These are phyloP conservation scores for Cranoglanis bouderius DNA, from an alignment of 2,113 vertebrate species.

Conservation along the genomic window DNA sequence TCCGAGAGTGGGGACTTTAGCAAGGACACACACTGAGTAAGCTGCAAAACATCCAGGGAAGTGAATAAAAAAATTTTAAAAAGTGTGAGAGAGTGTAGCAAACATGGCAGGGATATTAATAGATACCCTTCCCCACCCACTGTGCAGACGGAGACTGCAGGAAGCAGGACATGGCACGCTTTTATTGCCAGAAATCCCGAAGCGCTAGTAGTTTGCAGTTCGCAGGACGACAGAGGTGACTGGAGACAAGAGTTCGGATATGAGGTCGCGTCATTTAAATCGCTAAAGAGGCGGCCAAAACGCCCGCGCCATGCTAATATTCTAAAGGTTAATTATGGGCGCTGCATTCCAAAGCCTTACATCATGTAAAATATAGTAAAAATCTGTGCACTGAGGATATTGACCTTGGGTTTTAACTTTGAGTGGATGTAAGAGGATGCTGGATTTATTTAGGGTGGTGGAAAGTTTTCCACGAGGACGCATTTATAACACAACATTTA, in stretches of 20 bases:
- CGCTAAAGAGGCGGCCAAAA: constrained; percentile 29
- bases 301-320: constrained; percentile 1
- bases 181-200: constrained; percentile 25
- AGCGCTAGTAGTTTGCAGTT: not conserved
- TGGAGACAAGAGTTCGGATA: constrained; percentile 25
- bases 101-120: constrained; percentile 45
- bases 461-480: not conserved
- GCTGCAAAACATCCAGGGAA: constrained; percentile 16
- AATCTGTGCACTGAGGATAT: not conserved
- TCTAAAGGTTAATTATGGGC: constrained; percentile 28
- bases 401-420: not conserved
- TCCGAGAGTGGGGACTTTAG: not conserved
- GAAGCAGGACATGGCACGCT: constrained; percentile 31
- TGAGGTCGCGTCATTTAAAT: not conserved
- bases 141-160: constrained; percentile 29
- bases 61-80: not conserved
- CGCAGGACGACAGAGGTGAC: constrained; percentile 28
- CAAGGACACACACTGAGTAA: constrained; percentile 27
- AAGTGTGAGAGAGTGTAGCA: not conserved
- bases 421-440: not conserved
- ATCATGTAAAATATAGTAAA: not conserved
- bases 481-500: not conserved
- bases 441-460: no score
- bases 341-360: not conserved
- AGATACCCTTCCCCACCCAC: constrained; percentile 49